Evolutionary conservation across 1,140 invertebrate species (phyloP).

Genomic region (Zaprionus nigranus): DNA sequence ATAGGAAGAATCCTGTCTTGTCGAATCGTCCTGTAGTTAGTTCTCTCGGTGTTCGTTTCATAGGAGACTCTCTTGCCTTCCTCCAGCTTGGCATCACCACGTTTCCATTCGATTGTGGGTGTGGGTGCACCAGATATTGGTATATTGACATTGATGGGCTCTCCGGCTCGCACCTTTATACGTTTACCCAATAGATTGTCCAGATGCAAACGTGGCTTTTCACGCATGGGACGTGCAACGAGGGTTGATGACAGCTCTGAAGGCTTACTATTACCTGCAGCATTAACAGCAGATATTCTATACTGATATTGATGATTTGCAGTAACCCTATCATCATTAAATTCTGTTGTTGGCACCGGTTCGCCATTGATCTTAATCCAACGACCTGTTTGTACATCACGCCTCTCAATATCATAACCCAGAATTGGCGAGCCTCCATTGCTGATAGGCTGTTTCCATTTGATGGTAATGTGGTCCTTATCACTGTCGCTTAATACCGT

Average conservation of each 20-base stretch:
- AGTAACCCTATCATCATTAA: constrained; percentile 95
- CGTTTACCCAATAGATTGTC: constrained; percentile 96
- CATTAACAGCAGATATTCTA: constrained; percentile 96
- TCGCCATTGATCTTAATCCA: constrained; percentile 97
- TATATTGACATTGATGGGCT: constrained; percentile 97
- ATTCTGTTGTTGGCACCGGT: constrained; percentile 91
- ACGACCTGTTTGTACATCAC: constrained; percentile 95
- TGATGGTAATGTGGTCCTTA: constrained; percentile 96
- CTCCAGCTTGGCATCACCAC: constrained; percentile 88
- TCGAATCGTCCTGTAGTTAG: constrained; percentile 93
- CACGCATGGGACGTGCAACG: constrained; percentile 97
- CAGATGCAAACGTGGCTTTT: constrained; percentile 96
- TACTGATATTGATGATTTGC: constrained; percentile 99
- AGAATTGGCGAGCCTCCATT: constrained; percentile 97
- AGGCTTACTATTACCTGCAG: constrained; percentile 96
- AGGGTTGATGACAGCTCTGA: constrained; percentile 95
- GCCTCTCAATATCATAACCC: constrained; percentile 96
- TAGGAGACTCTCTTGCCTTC: constrained; percentile 90
- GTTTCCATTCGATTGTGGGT: constrained; percentile 95
- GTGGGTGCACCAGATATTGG: constrained; percentile 97
- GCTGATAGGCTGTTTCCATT: constrained; percentile 94
- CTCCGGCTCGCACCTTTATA: constrained; percentile 98
- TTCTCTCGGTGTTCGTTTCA: constrained; percentile 93
- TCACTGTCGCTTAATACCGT: constrained; percentile 95
- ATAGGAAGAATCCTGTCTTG: constrained; percentile 96